Evolutionary conservation across 1,140 invertebrate genomes (phyloP).

Genomic region (Leptopilina boulardi): DNA sequence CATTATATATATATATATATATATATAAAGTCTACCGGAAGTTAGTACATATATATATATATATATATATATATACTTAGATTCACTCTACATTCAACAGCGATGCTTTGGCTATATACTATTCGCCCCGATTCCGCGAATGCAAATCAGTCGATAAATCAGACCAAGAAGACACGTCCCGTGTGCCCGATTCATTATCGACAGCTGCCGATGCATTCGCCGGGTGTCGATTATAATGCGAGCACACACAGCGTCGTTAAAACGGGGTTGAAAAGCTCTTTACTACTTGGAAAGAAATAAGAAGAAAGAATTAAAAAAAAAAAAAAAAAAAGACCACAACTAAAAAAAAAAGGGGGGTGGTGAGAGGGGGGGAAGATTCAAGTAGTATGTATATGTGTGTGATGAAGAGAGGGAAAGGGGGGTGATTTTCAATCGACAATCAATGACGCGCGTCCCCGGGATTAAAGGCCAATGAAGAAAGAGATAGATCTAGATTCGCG

Average conservation of each 20-base stretch:
- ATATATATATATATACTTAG: too few species aligned
- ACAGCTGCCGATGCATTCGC: conserved; percentile 63
- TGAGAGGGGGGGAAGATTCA: neutral
- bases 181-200: conserved; percentile 62
- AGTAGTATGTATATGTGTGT: too few species aligned
- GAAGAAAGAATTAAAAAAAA: neutral
- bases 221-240: conserved; percentile 56
- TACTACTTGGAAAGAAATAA: conserved; percentile 26
- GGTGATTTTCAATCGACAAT: conserved; percentile 73
- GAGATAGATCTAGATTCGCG: conserved; percentile 75
- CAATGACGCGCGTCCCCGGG: conserved; percentile 72
- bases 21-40: conserved; percentile 48
- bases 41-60: too few species aligned
- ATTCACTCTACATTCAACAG: neutral
- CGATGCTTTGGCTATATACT: neutral
- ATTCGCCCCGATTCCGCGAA: conserved; percentile 56
- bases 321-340: neutral
- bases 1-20: too few species aligned
- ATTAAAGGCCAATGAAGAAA: conserved; percentile 70
- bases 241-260: conserved; percentile 27
- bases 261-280: conserved; percentile 36
- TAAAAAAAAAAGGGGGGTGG: neutral
- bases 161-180: conserved; percentile 58
- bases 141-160: conserved; percentile 64
- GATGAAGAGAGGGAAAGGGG: conserved; percentile 43